These are phyloP conservation scores for Petrophora chlorosata DNA, from an alignment of 2,888 invertebrate species.

Conservation along the genomic window DNA sequence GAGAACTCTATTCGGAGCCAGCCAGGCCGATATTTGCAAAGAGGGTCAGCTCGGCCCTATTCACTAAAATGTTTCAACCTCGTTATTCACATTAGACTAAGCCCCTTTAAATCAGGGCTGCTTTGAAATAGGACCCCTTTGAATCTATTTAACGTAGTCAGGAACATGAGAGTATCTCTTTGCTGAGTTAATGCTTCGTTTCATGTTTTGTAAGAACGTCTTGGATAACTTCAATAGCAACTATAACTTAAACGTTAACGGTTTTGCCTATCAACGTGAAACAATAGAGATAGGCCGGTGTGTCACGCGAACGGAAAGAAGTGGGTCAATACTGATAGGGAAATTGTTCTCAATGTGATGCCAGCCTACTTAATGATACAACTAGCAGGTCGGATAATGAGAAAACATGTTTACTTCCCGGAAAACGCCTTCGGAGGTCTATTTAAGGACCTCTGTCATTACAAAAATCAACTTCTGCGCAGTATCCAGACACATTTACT, in stretches of 20 bases:
- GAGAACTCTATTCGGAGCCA: conserved; percentile 56
- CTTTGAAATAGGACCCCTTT: conserved; percentile 69
- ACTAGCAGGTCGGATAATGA: conserved; percentile 32
- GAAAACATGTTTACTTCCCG: conserved; percentile 51
- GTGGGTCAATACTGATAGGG: conserved; percentile 49
- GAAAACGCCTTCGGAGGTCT: conserved; percentile 50
- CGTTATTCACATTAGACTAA: conserved; percentile 74
- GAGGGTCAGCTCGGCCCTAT: conserved; percentile 66
- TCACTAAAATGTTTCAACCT: conserved; percentile 70
- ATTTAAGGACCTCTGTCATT: conserved; percentile 22
- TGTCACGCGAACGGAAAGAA: conserved; percentile 47
- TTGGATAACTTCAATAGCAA: conserved; percentile 1
- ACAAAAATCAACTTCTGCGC: conserved; percentile 11
- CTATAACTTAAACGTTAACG: conserved; percentile 16
- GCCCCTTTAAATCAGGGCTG: conserved; percentile 65
- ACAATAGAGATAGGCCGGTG: conserved; percentile 33
- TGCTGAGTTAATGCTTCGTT: conserved; percentile 23
- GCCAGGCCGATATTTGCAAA: conserved; percentile 57
- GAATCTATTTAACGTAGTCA: conserved; percentile 52
- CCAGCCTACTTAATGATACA: conserved; percentile 44
- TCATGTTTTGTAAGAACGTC: conserved; percentile 13
- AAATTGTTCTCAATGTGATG: conserved; percentile 41
- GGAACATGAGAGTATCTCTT: conserved; percentile 37
- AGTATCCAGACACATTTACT: too few relatives aligned
- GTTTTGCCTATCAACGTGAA: conserved; percentile 33